Evolutionary conservation across 2,797 vertebrate species (phyloP).

Genomic region (Acrossocheilus wenchowensis): DNA sequence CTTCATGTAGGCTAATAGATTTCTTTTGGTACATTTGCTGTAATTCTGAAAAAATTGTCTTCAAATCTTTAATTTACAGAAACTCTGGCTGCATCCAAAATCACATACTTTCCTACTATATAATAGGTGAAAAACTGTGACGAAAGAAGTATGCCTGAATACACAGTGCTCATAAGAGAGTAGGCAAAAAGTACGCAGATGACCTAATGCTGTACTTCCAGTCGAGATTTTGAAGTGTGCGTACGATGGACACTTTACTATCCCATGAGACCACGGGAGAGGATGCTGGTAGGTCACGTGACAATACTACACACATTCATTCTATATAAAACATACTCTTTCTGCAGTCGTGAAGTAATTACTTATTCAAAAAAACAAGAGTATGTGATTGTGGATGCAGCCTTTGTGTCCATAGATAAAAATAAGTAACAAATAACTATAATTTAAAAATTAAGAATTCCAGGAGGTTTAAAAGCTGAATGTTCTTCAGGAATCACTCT

Average conservation of each 20-base stretch:
- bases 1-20: neutral
- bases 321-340: too few relatives aligned
- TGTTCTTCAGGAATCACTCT: neutral
- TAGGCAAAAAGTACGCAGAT: neutral
- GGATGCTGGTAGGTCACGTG: too few relatives aligned
- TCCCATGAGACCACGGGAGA: too few relatives aligned
- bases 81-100: too few relatives aligned
- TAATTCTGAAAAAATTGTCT: neutral
- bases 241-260: too few relatives aligned
- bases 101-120: too few relatives aligned
- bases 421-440: neutral
- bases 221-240: neutral
- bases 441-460: neutral
- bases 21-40: neutral
- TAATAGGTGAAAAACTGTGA: too few relatives aligned
- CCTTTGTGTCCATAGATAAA: neutral
- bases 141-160: neutral
- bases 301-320: too few relatives aligned
- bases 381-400: too few relatives aligned
- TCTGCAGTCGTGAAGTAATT: too few relatives aligned
- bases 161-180: neutral
- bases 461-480: neutral
- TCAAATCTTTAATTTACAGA: neutral
- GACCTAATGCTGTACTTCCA: too few relatives aligned
- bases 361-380: too few relatives aligned